phyloP scores from a whole-genome alignment of 2,113 vertebrate species.

The Python bivittatus region DNA sequence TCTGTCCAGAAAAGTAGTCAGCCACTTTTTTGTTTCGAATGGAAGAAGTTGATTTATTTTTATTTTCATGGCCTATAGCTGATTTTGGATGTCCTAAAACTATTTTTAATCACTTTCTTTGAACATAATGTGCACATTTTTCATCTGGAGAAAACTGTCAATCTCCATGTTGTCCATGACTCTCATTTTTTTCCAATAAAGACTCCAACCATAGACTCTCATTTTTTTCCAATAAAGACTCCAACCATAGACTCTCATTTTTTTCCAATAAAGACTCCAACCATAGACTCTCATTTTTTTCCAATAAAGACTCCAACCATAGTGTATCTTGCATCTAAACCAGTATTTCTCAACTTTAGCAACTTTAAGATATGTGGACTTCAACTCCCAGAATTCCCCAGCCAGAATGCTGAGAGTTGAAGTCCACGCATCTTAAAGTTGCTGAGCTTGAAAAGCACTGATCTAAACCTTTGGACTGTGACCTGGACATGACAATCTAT shows the following conservation, averaged over 20 bases:
- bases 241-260: neutral
- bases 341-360: neutral
- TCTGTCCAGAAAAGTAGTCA: neutral
- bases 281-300: no score
- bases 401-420: neutral
- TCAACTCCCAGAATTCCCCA: neutral
- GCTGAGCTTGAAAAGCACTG: neutral
- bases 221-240: neutral
- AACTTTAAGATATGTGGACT: neutral
- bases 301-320: neutral
- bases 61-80: neutral
- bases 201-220: neutral
- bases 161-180: neutral
- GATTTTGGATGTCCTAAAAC: neutral
- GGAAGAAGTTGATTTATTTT: neutral
- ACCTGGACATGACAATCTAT: neutral
- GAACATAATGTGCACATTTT: neutral
- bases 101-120: neutral
- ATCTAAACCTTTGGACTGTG: neutral
- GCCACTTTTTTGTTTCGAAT: neutral
- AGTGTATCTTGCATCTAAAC: neutral
- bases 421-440: neutral
- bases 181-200: neutral
- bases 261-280: neutral
- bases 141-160: no score